Evolutionary conservation across 2,888 invertebrate genomes (phyloP).

Genomic region (Rugalucina vietnamica): DNA sequence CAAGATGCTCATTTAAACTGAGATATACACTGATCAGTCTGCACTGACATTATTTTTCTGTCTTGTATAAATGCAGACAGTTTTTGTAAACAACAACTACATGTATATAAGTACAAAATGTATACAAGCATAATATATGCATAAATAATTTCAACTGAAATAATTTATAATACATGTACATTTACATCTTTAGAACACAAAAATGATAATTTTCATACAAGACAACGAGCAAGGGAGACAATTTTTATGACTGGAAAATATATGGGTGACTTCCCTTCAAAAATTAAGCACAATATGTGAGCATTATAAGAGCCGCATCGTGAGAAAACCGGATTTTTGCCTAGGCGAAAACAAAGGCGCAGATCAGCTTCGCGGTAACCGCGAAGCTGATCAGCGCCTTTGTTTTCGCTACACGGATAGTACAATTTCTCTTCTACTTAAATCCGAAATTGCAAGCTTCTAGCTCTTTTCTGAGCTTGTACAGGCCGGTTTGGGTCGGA

Average conservation of each 20-base stretch:
- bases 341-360: too few relatives aligned
- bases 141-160: not conserved
- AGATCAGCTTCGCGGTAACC: too few relatives aligned
- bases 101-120: not conserved
- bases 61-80: not conserved
- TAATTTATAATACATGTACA: slow-evolving; percentile 5
- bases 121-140: slow-evolving; percentile 1
- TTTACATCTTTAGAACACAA: not conserved
- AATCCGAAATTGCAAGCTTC: too few relatives aligned
- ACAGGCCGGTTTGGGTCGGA: too few relatives aligned
- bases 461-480: too few relatives aligned
- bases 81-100: not conserved
- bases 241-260: not conserved
- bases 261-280: not conserved
- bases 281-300: not conserved
- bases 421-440: too few relatives aligned
- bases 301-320: too few relatives aligned
- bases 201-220: not conserved
- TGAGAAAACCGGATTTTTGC: too few relatives aligned
- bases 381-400: too few relatives aligned
- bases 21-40: too few relatives aligned
- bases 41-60: not conserved
- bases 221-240: not conserved
- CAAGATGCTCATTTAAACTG: too few relatives aligned
- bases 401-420: too few relatives aligned